These are phyloP conservation scores for Saguinus imperator DNA, from an alignment of 2,113 vertebrate species.

Conservation along the genomic window DNA sequence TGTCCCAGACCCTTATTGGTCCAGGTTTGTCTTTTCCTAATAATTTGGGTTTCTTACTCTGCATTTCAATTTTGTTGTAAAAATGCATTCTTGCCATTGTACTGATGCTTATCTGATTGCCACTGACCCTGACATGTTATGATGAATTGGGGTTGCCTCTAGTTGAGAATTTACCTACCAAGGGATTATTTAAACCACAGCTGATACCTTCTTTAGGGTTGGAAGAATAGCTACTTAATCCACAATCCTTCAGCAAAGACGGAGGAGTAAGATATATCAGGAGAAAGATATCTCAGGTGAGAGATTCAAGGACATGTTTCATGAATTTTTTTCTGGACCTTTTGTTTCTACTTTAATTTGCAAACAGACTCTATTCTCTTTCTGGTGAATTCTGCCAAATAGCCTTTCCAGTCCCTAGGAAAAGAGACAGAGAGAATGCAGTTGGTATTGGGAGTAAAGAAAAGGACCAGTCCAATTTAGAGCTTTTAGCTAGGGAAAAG, in stretches of 20 bases:
- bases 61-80: constrained; percentile 40
- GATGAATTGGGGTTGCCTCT: constrained; percentile 1
- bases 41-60: constrained; percentile 29
- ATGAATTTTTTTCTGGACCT: neutral
- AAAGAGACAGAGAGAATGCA: neutral
- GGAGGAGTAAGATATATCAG: neutral
- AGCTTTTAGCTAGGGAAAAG: constrained; percentile 31
- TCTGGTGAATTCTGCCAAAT: constrained; percentile 38
- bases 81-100: neutral
- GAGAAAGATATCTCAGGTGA: constrained; percentile 24
- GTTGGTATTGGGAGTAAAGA: constrained; percentile 49
- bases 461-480: constrained; percentile 46
- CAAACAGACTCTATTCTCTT: constrained; percentile 43
- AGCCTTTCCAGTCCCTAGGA: neutral
- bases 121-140: constrained; percentile 7
- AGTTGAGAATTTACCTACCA: constrained; percentile 41
- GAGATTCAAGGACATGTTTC: constrained; percentile 14
- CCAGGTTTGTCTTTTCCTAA: neutral
- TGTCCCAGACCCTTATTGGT: too few relatives aligned
- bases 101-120: constrained; percentile 3
- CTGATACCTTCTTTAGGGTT: constrained; percentile 1
- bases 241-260: neutral
- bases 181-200: constrained; percentile 49
- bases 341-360: constrained; percentile 54
- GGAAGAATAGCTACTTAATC: neutral